phyloP scores from a whole-genome alignment of 2,797 vertebrate species.

The Catharus ustulatus region DNA sequence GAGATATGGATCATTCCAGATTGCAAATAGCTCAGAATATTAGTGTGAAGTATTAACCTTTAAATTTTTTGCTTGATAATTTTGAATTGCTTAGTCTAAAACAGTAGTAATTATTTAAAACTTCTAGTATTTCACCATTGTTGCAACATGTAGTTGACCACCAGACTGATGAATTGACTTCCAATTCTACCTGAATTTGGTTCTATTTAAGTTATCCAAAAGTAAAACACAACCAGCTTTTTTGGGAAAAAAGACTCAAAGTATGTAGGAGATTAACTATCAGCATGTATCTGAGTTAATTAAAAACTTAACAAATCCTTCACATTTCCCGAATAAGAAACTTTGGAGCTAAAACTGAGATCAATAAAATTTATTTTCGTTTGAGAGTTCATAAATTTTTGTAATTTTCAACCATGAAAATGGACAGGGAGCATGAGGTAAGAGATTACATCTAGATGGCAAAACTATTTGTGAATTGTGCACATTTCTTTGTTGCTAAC shows the following conservation, averaged over 20 bases:
- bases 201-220: not conserved
- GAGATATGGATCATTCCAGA: not conserved
- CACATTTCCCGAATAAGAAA: not conserved
- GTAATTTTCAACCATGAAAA: not conserved
- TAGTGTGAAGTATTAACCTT: not conserved
- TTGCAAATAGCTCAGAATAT: not conserved
- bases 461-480: not conserved
- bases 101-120: not conserved
- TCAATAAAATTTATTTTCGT: not conserved
- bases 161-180: not conserved
- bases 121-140: not conserved
- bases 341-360: not conserved
- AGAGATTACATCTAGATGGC: not conserved
- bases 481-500: not conserved
- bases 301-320: not conserved
- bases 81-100: not conserved
- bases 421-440: not conserved
- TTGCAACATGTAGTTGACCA: not conserved
- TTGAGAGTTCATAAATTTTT: not conserved
- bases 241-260: not conserved
- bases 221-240: not conserved
- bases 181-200: not conserved
- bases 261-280: not conserved
- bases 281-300: not conserved
- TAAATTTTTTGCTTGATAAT: not conserved